Conservation (phyloP, 1,140 invertebrate species). For the Penaeus vannamei region DNA sequence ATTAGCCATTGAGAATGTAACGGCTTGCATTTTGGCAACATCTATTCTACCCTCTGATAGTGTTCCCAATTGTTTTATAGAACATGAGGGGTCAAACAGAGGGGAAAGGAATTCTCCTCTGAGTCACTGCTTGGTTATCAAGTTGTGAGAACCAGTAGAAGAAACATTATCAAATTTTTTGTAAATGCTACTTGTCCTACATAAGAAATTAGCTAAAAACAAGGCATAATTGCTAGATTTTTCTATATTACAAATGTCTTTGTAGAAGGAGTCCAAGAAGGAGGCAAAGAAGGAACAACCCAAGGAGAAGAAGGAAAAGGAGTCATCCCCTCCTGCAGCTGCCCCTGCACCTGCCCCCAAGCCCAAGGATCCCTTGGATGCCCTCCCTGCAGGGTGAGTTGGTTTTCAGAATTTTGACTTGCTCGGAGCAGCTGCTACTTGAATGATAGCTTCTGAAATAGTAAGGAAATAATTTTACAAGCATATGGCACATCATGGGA, state of each 20-base stretch:
- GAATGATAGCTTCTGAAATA: too few relatives aligned
- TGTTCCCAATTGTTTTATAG: conserved; percentile 3
- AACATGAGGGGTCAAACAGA: conserved; percentile 30
- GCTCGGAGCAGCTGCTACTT: too few relatives aligned
- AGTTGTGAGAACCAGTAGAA: too few relatives aligned
- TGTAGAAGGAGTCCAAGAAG: conserved; percentile 69
- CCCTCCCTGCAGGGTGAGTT: conserved; percentile 76
- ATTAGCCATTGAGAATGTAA: too few relatives aligned
- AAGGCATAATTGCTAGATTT: too few relatives aligned
- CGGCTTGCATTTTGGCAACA: too few relatives aligned
- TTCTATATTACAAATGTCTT: neutral
- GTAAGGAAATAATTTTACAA: too few relatives aligned
- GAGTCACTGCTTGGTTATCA: too few relatives aligned
- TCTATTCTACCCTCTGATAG: conserved; percentile 2
- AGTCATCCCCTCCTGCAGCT: conserved; percentile 72
- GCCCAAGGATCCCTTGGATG: conserved; percentile 92
- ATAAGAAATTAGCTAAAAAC: too few relatives aligned
- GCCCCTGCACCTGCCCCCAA: conserved; percentile 83
- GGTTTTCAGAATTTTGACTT: neutral
- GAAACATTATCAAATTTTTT: too few relatives aligned
- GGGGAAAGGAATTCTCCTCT: conserved; percentile 25
- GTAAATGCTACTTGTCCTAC: too few relatives aligned
- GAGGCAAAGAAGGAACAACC: conserved; percentile 71
- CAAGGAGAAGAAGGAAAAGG: conserved; percentile 74
- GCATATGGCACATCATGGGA: too few relatives aligned